These are phyloP conservation scores for Noctua janthe DNA, from an alignment of 2,888 invertebrate genomes.

Conservation along the genomic window DNA sequence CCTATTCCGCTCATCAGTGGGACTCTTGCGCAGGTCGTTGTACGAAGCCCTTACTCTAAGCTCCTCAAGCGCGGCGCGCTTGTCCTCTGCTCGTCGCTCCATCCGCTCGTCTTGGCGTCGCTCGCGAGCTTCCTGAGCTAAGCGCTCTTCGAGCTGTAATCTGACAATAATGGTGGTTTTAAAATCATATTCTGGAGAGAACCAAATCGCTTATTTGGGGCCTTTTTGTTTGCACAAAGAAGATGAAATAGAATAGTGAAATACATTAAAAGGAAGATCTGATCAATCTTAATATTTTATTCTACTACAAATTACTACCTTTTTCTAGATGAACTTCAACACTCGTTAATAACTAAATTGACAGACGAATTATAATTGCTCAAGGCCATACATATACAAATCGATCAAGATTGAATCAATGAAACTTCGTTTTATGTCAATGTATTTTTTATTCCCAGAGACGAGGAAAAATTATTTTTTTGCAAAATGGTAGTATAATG, in stretches of 20 bases:
- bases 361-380: background rate
- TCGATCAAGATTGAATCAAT: background rate
- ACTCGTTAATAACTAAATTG: background rate
- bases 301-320: background rate
- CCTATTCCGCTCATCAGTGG: conserved; percentile 79
- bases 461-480: background rate
- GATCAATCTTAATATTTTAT: background rate
- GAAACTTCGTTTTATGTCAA: background rate
- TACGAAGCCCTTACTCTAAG: conserved; percentile 70
- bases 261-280: background rate
- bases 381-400: background rate
- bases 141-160: conserved; percentile 86
- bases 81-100: conserved; percentile 76
- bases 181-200: background rate
- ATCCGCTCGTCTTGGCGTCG: conserved; percentile 78
- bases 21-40: conserved; percentile 83
- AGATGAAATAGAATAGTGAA: background rate
- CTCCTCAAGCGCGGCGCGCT: conserved; percentile 72
- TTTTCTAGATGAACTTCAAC: too few relatives aligned
- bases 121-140: conserved; percentile 86
- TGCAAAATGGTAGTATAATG: background rate
- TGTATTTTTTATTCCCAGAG: background rate
- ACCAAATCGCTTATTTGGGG: background rate
- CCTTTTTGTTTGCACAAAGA: background rate
- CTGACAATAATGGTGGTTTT: conserved; percentile 66